Percentiles rank a stretch among this genome's conserved stretches.
phyloP scores from a whole-genome alignment of 2,888 invertebrate species.

The Tribolium freemani region DNA sequence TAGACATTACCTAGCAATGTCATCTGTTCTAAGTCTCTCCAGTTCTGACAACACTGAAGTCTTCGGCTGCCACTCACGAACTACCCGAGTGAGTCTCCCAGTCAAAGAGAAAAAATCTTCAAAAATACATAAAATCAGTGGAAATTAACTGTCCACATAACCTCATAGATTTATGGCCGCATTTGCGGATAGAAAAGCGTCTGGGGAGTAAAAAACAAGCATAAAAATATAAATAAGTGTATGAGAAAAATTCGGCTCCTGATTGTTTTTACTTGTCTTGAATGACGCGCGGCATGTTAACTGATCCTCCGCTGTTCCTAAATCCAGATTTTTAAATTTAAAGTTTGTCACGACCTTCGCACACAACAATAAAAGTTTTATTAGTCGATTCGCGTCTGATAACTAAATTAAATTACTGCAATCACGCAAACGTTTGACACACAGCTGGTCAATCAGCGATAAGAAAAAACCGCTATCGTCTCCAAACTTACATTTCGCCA shows the following conservation, averaged over 20 bases:
- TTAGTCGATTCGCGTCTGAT: conserved; percentile 5
- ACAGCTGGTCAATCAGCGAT: background rate
- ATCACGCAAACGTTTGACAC: background rate
- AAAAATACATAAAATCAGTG: conserved; percentile 6
- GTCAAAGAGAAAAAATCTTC: conserved; percentile 12
- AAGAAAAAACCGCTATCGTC: background rate
- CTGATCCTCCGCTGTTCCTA: background rate
- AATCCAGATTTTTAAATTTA: conserved; percentile 16
- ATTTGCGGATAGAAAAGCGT: conserved; percentile 6
- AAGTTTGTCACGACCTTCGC: conserved; percentile 26
- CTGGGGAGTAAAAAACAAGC: conserved; percentile 10
- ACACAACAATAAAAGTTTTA: conserved; percentile 25
- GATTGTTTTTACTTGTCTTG: conserved; percentile 8
- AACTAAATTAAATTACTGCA: background rate
- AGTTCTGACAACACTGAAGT: background rate
- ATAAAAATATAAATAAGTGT: conserved; percentile 25
- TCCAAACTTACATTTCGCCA: background rate
- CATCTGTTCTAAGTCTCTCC: conserved; percentile 22
- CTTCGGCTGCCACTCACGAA: conserved; percentile 14
- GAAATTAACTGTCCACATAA: conserved; percentile 21
- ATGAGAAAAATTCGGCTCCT: background rate
- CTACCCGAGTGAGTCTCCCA: conserved; percentile 3
- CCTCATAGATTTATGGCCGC: conserved; percentile 21
- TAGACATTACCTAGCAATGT: conserved; percentile 24
- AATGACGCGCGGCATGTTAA: background rate